phyloP scores from a whole-genome alignment of 2,888 invertebrate species.

The Cyclophora punctaria region DNA sequence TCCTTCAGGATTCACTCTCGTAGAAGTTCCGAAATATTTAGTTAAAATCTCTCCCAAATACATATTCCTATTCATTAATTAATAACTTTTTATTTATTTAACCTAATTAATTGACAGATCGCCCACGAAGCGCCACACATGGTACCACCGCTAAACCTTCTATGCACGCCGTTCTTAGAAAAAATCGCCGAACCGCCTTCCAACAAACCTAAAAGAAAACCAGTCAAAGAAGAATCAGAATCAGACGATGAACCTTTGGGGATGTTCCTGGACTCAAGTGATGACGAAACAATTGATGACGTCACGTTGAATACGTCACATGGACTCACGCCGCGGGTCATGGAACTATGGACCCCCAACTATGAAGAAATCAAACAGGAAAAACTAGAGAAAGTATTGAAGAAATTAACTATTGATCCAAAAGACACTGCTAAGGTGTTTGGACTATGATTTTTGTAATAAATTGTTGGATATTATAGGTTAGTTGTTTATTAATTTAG shows the following conservation, averaged over 20 bases:
- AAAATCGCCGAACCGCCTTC: conserved; percentile 36
- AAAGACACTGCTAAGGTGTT: conserved; percentile 44
- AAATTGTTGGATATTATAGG: neutral
- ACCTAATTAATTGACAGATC: conserved; percentile 36
- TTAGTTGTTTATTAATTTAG: too few relatives aligned
- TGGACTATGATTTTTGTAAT: conserved; percentile 17
- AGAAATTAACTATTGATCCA: conserved; percentile 44
- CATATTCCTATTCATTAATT: conserved; percentile 1
- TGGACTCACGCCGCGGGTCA: conserved; percentile 31
- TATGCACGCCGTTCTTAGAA: conserved; percentile 59
- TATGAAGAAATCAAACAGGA: conserved; percentile 65
- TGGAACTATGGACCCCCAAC: conserved; percentile 57
- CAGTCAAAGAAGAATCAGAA: conserved; percentile 19
- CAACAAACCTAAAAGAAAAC: conserved; percentile 20
- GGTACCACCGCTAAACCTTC: conserved; percentile 56
- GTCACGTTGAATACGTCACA: conserved; percentile 17
- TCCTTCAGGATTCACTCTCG: too few relatives aligned
- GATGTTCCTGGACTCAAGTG: conserved; percentile 39
- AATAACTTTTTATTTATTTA: conserved; percentile 1
- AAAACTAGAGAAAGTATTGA: conserved; percentile 50
- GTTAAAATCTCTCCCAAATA: too few relatives aligned
- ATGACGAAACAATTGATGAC: conserved; percentile 41
- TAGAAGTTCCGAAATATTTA: too few relatives aligned
- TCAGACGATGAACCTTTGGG: conserved; percentile 30
- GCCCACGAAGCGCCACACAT: conserved; percentile 61